These are phyloP conservation scores for Podocnemis expansa DNA, from an alignment of 2,113 vertebrate genomes.

Conservation along the genomic window DNA sequence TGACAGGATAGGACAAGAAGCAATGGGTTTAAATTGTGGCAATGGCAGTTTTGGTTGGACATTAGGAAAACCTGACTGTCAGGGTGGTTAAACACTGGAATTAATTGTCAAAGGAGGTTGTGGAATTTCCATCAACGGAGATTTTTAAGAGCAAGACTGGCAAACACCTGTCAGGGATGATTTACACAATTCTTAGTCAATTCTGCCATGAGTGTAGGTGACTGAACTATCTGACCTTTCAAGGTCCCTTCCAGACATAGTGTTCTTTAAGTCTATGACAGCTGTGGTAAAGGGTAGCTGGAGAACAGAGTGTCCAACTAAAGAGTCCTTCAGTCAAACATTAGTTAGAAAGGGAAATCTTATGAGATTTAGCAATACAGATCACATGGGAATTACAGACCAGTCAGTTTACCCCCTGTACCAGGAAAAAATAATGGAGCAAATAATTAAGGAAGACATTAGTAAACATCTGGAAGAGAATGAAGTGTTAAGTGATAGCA, in stretches of 20 bases:
- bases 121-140: not conserved
- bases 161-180: not conserved
- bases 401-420: too few species aligned
- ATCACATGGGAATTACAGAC: too few species aligned
- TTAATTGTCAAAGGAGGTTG: too few species aligned
- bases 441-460: too few species aligned
- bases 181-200: not conserved
- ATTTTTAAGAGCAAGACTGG: not conserved
- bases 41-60: too few species aligned
- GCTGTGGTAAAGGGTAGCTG: not conserved
- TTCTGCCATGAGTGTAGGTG: not conserved
- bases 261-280: not conserved
- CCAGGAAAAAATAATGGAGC: too few species aligned
- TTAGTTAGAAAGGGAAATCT: not conserved
- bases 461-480: too few species aligned
- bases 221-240: not conserved
- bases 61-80: too few species aligned
- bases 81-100: too few species aligned
- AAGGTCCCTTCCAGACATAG: not conserved
- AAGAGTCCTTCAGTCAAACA: not conserved
- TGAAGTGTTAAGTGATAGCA: too few species aligned
- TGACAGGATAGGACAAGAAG: too few species aligned
- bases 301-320: rapidly evolving
- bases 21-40: too few species aligned
- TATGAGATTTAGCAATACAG: rapidly evolving